Percentiles rank a stretch among this genome's conserved stretches.
Conservation (phyloP, 2,888 invertebrate genomes). For the Parnassius apollo region DNA sequence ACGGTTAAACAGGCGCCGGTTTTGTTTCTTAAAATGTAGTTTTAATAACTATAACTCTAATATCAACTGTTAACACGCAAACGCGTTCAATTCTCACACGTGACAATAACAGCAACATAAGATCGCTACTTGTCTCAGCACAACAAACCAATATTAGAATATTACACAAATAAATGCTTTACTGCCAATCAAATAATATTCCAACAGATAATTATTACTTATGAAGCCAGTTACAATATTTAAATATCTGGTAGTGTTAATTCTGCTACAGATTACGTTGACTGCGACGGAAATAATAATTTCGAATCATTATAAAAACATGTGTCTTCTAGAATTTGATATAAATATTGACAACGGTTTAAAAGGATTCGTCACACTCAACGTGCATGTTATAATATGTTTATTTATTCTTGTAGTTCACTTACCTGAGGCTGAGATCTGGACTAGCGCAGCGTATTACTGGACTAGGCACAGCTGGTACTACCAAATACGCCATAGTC, state of each 20-base stretch:
- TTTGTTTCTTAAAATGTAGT: background rate
- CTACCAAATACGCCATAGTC: conserved; percentile 97
- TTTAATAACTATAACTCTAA: conserved; percentile 9
- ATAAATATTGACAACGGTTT: background rate
- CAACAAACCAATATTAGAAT: conserved; percentile 22
- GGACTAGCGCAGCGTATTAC: conserved; percentile 95
- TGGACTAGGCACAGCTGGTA: conserved; percentile 94
- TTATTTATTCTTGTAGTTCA: conserved; percentile 1
- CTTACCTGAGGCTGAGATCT: conserved; percentile 93
- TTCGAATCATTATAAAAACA: background rate
- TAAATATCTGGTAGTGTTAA: conserved; percentile 4
- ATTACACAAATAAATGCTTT: conserved; percentile 17
- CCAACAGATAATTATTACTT: conserved; percentile 9
- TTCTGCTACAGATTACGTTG: conserved; percentile 7
- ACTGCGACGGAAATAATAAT: conserved; percentile 8
- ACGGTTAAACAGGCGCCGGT: conserved; percentile 1
- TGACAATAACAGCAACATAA: conserved; percentile 25
- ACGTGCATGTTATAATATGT: conserved; percentile 7
- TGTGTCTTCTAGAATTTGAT: background rate
- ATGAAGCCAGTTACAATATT: conserved; percentile 18
- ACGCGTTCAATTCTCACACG: conserved; percentile 14
- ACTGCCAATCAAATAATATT: conserved; percentile 24
- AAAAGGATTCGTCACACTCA: conserved; percentile 7
- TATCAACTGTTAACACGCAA: conserved; percentile 16
- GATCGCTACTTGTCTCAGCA: conserved; percentile 23